Conservation (phyloP, 2,888 invertebrate genomes). For the Chloroclystis v-ata region DNA sequence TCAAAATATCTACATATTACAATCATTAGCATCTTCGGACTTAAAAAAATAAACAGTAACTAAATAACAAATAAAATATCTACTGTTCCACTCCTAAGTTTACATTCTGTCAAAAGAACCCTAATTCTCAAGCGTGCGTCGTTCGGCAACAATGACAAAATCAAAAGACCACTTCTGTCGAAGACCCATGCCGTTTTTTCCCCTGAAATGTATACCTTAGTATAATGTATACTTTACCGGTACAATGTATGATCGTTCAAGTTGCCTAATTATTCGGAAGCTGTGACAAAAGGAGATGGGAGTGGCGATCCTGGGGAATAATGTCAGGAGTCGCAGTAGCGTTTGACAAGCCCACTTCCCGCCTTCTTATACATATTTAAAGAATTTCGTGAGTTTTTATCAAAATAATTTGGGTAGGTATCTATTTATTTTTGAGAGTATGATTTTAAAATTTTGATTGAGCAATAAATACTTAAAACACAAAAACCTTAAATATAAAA, state of each 20-base stretch:
- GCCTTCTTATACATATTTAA: constrained; percentile 74
- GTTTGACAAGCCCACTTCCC: constrained; percentile 52
- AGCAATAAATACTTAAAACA: too few species aligned
- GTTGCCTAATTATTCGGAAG: constrained; percentile 74
- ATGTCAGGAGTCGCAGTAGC: constrained; percentile 61
- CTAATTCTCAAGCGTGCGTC: constrained; percentile 35
- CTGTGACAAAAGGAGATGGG: constrained; percentile 67
- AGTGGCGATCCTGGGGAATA: constrained; percentile 60
- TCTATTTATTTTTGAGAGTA: too few species aligned
- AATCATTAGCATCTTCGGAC: too few species aligned
- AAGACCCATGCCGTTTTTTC: constrained; percentile 57
- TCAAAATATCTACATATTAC: too few species aligned
- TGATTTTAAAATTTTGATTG: too few species aligned
- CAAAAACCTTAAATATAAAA: too few species aligned
- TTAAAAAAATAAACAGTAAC: too few species aligned
- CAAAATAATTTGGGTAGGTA: too few species aligned
- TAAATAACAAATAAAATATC: too few species aligned
- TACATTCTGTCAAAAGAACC: not conserved
- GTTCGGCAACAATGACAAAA: constrained; percentile 65
- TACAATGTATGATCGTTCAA: constrained; percentile 29
- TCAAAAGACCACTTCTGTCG: constrained; percentile 64
- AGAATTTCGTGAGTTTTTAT: not conserved
- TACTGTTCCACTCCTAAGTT: not conserved
- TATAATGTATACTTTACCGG: constrained; percentile 35
- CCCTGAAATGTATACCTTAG: constrained; percentile 72